Conservation (phyloP, 1,140 invertebrate genomes). For the Battus philenor region DNA sequence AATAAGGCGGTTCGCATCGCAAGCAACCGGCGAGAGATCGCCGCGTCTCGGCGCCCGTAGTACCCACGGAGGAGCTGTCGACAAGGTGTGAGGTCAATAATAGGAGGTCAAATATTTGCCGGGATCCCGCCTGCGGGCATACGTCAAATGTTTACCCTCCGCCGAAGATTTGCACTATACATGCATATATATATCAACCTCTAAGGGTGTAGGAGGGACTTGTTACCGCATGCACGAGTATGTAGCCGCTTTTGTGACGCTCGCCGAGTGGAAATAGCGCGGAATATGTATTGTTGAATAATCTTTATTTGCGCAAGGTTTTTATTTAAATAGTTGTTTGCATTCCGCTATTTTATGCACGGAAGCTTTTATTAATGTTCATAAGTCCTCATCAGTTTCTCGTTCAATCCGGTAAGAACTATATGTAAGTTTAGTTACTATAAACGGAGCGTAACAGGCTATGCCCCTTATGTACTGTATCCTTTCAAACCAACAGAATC, state of each 20-base stretch:
- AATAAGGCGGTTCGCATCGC: not conserved
- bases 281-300: too few relatives aligned
- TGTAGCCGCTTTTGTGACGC: too few relatives aligned
- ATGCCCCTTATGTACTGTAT: too few relatives aligned
- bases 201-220: slow-evolving; percentile 5
- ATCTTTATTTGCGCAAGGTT: not conserved
- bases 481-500: too few relatives aligned
- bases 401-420: too few relatives aligned
- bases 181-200: slow-evolving; percentile 4
- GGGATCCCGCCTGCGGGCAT: slow-evolving; percentile 24
- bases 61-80: slow-evolving; percentile 3
- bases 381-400: too few relatives aligned
- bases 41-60: not conserved
- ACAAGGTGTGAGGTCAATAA: slow-evolving; percentile 41
- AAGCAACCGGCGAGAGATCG: not conserved
- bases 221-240: too few relatives aligned
- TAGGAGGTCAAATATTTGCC: slow-evolving; percentile 48
- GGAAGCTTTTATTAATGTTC: too few relatives aligned
- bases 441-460: too few relatives aligned
- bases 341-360: too few relatives aligned
- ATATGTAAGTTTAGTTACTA: too few relatives aligned
- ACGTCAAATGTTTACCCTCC: slow-evolving; percentile 27
- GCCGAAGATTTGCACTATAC: slow-evolving; percentile 21
- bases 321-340: not conserved
- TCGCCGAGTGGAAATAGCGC: too few relatives aligned